phyloP scores from a whole-genome alignment of 2,113 vertebrate genomes.

The Scomber japonicus region DNA sequence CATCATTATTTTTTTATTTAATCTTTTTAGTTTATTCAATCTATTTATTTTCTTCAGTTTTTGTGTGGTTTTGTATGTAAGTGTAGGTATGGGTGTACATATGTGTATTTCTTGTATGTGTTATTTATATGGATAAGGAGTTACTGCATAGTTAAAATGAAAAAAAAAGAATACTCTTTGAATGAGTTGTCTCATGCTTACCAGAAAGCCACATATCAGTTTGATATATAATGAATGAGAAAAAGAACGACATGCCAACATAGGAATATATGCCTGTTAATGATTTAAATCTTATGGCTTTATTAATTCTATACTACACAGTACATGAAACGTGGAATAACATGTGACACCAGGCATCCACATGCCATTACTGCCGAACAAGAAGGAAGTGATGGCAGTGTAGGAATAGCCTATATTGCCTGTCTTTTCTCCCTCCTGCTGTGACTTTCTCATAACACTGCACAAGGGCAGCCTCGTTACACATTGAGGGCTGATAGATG shows the following conservation, averaged over 20 bases:
- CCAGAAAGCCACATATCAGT: not conserved
- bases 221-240: not conserved
- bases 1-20: no score
- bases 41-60: no score
- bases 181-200: not conserved
- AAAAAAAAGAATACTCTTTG: not conserved
- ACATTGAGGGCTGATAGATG: constrained; percentile 53
- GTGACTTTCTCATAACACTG: constrained; percentile 51
- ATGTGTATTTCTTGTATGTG: no score
- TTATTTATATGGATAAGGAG: not conserved
- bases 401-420: constrained; percentile 9
- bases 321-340: not conserved
- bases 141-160: constrained; percentile 3
- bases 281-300: not conserved
- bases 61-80: no score
- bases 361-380: constrained; percentile 28
- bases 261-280: not conserved
- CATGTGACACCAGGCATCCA: constrained; percentile 11
- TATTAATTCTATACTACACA: not conserved
- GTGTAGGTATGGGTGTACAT: no score
- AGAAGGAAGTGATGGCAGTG: constrained; percentile 25
- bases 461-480: constrained; percentile 51
- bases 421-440: constrained; percentile 45
- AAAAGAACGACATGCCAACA: not conserved
- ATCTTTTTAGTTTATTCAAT: no score